Base-by-base conservation (phyloP, 1,140 invertebrate species). In the Bombus waltoni region DNA sequence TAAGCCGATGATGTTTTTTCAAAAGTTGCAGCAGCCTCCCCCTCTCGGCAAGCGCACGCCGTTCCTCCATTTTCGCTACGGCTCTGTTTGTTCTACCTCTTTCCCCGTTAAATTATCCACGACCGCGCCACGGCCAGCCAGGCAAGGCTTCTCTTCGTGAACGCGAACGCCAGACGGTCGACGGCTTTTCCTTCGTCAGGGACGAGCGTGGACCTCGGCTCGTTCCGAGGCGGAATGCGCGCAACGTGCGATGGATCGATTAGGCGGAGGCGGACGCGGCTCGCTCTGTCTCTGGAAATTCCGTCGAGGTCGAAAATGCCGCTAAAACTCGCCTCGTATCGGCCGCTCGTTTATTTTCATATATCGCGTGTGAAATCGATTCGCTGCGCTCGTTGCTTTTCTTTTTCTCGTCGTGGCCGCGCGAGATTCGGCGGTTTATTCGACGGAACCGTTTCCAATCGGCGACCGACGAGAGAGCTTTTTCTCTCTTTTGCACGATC, bases 1-100 rank as follows among this genome's bases (percentile, higher is more conserved):
- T 65, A 76, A 66, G 79, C 79, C 68, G 70, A 9, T n/a, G 75
- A 57, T 76, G 78, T 74, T 86, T 73, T 44, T 59, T 28, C 35
- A 8, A 53, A 53, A 53, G 47, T 53, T 0, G 1, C 47, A 53
- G 5, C 32, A 32, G 32, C 32, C 32, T 32, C 47, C 47, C 6
- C 18, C 47, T 53, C 47, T 53, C 47, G 47, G 5, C 47, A 53
- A 53, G 18, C 47, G 0, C 47, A 53, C 47, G 2, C 18, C 47
- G 18, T 6, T 22, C 47, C 47, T 53, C 6, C 47, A 2, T 53
- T 53, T 22, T 22, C 47, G 47, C 18, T 8, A 53, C 47, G 18
- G 47, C 18, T 22, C 47, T 53, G 47, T 53, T 53, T 22, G 47
- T 53, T 53, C 47, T 2, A 0, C 47, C 18, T 53, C 18, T 22